phyloP scores from a whole-genome alignment of 2,888 invertebrate genomes.

The Spicauda simplicius region DNA sequence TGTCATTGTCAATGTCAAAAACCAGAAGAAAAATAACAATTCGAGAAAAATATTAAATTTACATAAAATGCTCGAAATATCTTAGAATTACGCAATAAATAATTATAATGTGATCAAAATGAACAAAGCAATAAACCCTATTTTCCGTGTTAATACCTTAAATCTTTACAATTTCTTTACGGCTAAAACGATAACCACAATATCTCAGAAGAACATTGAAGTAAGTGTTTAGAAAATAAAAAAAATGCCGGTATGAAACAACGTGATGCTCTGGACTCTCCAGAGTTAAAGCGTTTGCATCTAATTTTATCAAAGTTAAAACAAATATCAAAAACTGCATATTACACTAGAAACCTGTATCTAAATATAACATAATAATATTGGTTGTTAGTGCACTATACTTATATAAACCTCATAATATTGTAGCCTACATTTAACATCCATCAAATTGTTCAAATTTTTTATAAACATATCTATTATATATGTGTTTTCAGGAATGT shows the following conservation, averaged over 20 bases:
- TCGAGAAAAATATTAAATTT: background rate
- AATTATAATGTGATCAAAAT: constrained; percentile 26
- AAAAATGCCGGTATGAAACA: background rate
- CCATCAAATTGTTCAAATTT: no score
- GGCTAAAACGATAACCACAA: constrained; percentile 35
- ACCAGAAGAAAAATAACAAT: background rate
- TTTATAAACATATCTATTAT: no score
- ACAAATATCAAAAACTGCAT: no score
- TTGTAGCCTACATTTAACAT: no score
- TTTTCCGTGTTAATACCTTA: constrained; percentile 22
- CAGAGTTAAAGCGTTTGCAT: no score
- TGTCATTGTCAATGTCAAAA: background rate
- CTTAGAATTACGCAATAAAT: background rate
- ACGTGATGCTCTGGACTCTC: no score
- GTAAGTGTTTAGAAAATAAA: constrained; percentile 46
- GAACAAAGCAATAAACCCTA: constrained; percentile 28
- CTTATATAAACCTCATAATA: no score
- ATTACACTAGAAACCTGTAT: no score
- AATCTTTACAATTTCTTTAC: constrained; percentile 15
- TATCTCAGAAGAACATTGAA: constrained; percentile 49
- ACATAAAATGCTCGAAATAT: background rate
- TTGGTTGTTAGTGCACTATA: no score
- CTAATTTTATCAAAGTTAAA: no score
- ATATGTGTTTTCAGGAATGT: constrained; percentile 83
- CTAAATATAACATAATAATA: no score